phyloP scores from a whole-genome alignment of 2,888 invertebrate species.

The Prenolepis imparis region DNA sequence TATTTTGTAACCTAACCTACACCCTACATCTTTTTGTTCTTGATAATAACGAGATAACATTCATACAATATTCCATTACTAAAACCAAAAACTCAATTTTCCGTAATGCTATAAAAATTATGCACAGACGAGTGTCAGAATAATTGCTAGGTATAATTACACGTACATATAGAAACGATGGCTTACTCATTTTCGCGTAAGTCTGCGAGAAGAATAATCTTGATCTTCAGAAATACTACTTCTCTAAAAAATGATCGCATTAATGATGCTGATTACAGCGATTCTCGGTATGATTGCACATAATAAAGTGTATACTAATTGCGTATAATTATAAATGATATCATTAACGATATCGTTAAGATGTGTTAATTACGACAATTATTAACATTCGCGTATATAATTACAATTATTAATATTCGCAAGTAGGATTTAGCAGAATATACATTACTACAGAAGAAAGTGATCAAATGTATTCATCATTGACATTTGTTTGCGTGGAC shows the following conservation, averaged over 20 bases:
- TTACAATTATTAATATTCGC: neutral
- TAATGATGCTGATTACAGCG: neutral
- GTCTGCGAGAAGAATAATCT: neutral
- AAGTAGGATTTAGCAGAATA: constrained; percentile 28
- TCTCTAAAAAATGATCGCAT: constrained; percentile 14
- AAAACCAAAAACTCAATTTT: constrained; percentile 10
- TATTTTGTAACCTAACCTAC: neutral
- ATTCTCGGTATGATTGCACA: constrained; percentile 35
- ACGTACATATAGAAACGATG: constrained; percentile 6
- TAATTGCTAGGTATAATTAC: constrained; percentile 20
- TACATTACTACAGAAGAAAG: neutral
- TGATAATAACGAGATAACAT: constrained; percentile 12
- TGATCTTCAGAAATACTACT: neutral
- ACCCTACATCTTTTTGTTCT: neutral
- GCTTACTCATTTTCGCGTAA: neutral
- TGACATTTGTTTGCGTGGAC: constrained; percentile 76
- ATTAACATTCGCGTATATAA: neutral
- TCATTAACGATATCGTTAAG: neutral
- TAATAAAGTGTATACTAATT: neutral
- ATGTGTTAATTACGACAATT: neutral
- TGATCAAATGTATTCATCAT: constrained; percentile 31
- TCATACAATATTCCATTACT: neutral
- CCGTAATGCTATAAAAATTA: constrained; percentile 27
- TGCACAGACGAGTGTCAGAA: constrained; percentile 33
- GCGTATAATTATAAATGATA: neutral